Conservation (phyloP, 2,888 invertebrate genomes). For the Diarsia brunnea region DNA sequence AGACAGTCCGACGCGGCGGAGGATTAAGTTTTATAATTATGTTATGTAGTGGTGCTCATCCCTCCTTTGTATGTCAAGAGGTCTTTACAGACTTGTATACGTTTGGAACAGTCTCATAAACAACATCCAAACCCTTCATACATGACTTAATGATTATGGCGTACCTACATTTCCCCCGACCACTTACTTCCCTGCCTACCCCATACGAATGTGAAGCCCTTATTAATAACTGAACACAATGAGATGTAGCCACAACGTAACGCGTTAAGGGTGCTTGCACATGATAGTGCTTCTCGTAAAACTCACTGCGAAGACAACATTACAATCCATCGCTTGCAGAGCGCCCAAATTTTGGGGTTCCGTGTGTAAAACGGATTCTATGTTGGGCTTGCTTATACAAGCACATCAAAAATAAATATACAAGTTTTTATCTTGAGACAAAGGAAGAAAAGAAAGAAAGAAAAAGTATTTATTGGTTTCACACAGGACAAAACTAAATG, state of each 20-base stretch:
- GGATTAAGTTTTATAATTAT: too few relatives aligned
- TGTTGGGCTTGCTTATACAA: too few relatives aligned
- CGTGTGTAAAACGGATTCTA: neutral
- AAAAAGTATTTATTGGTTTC: too few relatives aligned
- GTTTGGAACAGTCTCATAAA: neutral
- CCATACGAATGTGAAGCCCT: conserved; percentile 36
- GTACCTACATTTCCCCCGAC: conserved; percentile 6
- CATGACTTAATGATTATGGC: conserved; percentile 34
- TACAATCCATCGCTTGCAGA: conserved; percentile 70
- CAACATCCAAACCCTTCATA: conserved; percentile 9
- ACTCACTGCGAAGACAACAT: conserved; percentile 68
- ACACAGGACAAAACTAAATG: too few relatives aligned
- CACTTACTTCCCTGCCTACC: conserved; percentile 31
- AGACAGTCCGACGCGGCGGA: too few relatives aligned
- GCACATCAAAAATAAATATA: too few relatives aligned
- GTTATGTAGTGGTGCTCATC: neutral
- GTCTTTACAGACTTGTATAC: neutral
- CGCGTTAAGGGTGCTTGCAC: conserved; percentile 65
- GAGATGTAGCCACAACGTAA: conserved; percentile 50
- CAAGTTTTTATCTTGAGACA: too few relatives aligned
- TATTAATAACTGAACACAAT: conserved; percentile 61
- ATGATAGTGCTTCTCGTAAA: conserved; percentile 68
- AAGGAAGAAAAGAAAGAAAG: too few relatives aligned
- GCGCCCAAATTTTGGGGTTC: conserved; percentile 56
- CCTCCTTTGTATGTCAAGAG: neutral